phyloP scores from a whole-genome alignment of 2,113 vertebrate species.

The Pluvianellus socialis region DNA sequence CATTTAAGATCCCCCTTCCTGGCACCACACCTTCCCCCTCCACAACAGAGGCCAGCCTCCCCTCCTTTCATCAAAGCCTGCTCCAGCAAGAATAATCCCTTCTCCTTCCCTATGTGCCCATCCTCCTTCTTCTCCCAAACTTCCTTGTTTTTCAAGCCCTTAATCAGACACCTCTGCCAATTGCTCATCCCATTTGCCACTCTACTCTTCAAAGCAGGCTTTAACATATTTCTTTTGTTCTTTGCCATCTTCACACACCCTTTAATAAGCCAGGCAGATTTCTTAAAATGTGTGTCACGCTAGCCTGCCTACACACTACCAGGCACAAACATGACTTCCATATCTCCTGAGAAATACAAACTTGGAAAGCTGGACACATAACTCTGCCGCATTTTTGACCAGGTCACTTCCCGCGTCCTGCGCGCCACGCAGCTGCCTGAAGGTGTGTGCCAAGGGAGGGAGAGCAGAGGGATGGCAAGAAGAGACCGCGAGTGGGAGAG shows the following conservation, averaged over 20 bases:
- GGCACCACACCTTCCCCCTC: neutral
- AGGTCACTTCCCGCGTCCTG: neutral
- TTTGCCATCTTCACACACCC: neutral
- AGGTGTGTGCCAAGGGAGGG: neutral
- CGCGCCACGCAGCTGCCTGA: fast-evolving
- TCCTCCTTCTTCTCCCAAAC: neutral
- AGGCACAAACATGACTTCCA: neutral
- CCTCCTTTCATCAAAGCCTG: neutral
- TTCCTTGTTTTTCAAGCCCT: neutral
- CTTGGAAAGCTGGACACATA: fast-evolving
- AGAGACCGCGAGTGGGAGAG: neutral
- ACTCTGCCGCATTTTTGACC: fast-evolving
- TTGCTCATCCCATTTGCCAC: neutral
- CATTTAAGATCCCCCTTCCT: neutral
- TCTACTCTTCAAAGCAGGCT: neutral
- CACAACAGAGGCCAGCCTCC: neutral
- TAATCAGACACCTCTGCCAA: neutral
- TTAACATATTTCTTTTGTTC: slow-evolving; percentile 24
- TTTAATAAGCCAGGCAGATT: neutral
- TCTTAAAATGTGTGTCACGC: neutral
- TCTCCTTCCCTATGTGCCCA: neutral
- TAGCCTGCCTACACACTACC: neutral
- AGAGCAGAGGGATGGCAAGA: neutral
- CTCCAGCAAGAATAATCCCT: neutral
- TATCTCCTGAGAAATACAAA: neutral